Base-by-base conservation (phyloP, 2,888 invertebrate genomes). In the Acrobasis consociella region DNA sequence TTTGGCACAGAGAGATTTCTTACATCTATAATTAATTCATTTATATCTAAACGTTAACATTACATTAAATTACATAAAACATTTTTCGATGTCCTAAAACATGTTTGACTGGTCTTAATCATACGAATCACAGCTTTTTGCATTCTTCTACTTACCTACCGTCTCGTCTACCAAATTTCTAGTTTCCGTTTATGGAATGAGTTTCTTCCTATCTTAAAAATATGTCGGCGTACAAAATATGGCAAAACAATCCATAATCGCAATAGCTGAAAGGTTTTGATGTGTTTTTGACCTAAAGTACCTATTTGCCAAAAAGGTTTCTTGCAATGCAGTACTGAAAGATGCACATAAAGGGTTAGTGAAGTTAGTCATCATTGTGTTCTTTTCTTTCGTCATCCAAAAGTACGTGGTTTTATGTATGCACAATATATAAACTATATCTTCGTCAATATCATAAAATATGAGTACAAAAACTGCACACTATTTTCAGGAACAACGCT, bases 1-100 rank as follows among this genome's bases (percentile, higher is more conserved):
- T 95, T 95, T 95, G 95, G 95, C 95, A 95, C 95, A 95, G 94
- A 94, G 94, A 94, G 94, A 94, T 93, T 94, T 85, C 90, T 91
- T 91, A 91, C 70, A 83, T 75, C 86, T 90, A 89, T 78, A 87
- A 82, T 93, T 93, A 80, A 80, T 86, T 87, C 83, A 86, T 83
- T 86, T 87, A 87, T 85, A 86, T 86, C 83, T 83, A 82, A 81
- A 74, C 79, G 74, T 83, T 85, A 81, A 85, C 81, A 82, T 85
- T 85, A 84, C 72, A 77, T 83, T 83, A 83, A 81, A 82, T 83
- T 83, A 88, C 84, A 87, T 90, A 86, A 87, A 91, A 89, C 85
- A 84, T 87, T 89, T 84, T 89, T 93, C 93, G 93, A 93, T 93
- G 93, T 93, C 89, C 86, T 91, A 87, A 88, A 91, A 88, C 88